A percentile compares a stretch with the other conserved stretches of the same genome.
Conservation (phyloP, 2,797 vertebrate genomes). For the Syndactyla subalaris region DNA sequence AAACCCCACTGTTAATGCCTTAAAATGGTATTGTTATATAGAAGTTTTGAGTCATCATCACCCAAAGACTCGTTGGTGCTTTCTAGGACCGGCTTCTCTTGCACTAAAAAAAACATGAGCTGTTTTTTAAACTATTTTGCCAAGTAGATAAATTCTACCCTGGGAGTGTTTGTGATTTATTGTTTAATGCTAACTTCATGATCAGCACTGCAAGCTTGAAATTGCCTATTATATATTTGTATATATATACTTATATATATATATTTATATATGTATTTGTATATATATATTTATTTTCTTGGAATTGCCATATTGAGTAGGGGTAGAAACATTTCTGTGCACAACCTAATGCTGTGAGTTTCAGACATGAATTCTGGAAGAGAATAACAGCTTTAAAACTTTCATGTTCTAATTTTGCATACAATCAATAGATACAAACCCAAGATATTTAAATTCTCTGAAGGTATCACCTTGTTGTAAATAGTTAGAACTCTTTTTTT, state of each 20-base stretch:
- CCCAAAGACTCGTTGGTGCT: neutral
- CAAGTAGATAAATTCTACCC: fast-evolving
- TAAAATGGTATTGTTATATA: fast-evolving
- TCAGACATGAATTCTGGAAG: neutral
- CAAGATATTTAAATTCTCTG: neutral
- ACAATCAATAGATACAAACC: fast-evolving
- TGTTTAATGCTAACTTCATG: fast-evolving
- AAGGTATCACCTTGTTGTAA: neutral
- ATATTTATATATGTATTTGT: neutral
- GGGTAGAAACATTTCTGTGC: neutral
- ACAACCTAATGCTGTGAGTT: neutral
- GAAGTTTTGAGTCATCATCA: fast-evolving
- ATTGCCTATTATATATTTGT: fast-evolving
- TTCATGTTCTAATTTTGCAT: neutral
- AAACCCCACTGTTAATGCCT: neutral
- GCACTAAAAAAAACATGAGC: neutral
- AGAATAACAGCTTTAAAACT: neutral
- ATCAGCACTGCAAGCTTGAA: neutral
- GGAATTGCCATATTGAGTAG: neutral
- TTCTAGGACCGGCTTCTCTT: neutral
- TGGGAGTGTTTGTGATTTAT: neutral
- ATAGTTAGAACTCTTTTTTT: neutral
- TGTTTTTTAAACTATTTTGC: neutral
- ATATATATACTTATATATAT: no score
- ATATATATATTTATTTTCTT: neutral